phyloP scores from a whole-genome alignment of 2,888 invertebrate species.

The Ophioninae sp. region DNA sequence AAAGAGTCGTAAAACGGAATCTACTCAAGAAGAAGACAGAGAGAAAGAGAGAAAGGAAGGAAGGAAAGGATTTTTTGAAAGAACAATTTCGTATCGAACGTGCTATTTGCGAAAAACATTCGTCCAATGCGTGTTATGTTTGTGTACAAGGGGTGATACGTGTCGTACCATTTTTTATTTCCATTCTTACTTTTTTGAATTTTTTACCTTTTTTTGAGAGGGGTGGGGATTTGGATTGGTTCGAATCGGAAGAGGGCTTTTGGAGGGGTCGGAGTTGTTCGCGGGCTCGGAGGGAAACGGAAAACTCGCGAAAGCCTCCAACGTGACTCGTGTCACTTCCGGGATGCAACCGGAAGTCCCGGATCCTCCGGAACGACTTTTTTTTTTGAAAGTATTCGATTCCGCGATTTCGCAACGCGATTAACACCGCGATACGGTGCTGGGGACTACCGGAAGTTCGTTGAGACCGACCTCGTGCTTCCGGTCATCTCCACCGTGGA shows the following conservation, averaged over 20 bases:
- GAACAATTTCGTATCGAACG: neutral
- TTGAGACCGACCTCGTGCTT: neutral
- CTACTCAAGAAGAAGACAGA: neutral
- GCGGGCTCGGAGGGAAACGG: no score
- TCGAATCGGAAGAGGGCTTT: no score
- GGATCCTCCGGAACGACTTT: neutral
- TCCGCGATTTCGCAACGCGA: neutral
- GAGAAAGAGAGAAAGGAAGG: neutral
- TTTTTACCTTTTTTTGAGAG: neutral
- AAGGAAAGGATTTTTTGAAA: neutral
- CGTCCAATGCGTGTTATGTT: neutral
- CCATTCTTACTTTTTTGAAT: neutral
- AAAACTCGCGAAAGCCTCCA: no score
- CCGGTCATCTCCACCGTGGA: no score
- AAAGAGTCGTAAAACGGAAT: conserved; percentile 8
- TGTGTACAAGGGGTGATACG: conserved; percentile 12
- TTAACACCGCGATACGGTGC: neutral
- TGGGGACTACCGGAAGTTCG: neutral
- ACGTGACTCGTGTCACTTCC: no score
- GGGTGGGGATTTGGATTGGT: no score
- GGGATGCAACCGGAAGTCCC: no score
- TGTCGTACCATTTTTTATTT: neutral
- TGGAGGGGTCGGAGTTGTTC: no score
- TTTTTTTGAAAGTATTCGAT: neutral
- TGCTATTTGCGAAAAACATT: neutral